These are phyloP conservation scores for Neopelma chrysocephalum DNA, from an alignment of 2,797 vertebrate genomes.

Conservation along the genomic window DNA sequence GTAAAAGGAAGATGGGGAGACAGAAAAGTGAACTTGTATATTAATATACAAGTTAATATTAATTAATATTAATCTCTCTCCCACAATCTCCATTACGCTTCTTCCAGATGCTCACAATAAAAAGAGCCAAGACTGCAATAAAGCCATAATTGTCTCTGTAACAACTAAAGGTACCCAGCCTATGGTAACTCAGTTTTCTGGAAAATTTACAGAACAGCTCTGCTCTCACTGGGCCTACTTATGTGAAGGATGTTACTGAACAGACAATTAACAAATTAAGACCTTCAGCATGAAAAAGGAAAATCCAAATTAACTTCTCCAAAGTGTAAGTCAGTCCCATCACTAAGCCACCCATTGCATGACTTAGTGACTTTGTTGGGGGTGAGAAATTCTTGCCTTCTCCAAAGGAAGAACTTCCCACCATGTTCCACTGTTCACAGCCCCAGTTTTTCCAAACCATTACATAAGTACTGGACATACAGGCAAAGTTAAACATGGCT, in stretches of 20 bases:
- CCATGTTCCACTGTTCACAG: not conserved
- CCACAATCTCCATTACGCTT: not conserved
- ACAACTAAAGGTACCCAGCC: not conserved
- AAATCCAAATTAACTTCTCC: not conserved
- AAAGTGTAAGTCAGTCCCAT: not conserved
- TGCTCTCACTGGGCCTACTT: not conserved
- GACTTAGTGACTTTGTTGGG: not conserved
- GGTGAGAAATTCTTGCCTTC: not conserved
- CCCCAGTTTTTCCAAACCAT: not conserved
- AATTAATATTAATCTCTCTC: not conserved
- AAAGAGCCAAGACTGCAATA: not conserved
- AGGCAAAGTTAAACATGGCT: not conserved
- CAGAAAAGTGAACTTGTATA: not conserved
- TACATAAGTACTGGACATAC: rapidly evolving
- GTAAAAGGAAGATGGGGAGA: not conserved
- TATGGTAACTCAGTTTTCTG: not conserved
- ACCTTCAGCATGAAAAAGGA: not conserved
- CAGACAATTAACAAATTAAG: not conserved
- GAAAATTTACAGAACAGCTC: not conserved
- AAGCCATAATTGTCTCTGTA: not conserved
- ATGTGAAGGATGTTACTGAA: not conserved
- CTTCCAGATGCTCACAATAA: not conserved
- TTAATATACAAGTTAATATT: no score
- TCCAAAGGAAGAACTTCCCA: not conserved
- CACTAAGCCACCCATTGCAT: not conserved